These are phyloP conservation scores for Semnornis frantzii DNA, from an alignment of 2,113 vertebrate genomes.

Conservation along the genomic window DNA sequence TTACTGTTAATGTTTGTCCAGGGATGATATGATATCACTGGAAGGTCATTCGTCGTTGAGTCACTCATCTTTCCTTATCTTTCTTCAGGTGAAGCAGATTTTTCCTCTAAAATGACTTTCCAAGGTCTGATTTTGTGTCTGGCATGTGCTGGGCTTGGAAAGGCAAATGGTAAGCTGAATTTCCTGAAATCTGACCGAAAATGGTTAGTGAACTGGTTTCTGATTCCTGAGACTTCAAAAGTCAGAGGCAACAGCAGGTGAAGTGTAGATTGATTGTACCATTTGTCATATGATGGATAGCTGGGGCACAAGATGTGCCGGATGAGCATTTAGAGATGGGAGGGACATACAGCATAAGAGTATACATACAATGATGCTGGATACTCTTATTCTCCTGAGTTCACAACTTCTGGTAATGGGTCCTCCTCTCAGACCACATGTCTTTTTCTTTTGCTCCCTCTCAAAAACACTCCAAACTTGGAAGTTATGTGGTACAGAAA, in stretches of 20 bases:
- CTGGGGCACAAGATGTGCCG: not conserved
- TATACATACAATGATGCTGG: not conserved
- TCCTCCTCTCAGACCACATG: accelerated
- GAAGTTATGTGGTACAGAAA: not conserved
- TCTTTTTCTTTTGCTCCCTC: not conserved
- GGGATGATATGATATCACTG: accelerated
- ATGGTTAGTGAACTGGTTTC: not conserved
- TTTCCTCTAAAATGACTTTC: conserved; percentile 9
- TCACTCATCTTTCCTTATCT: not conserved
- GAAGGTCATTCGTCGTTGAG: not conserved
- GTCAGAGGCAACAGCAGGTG: not conserved
- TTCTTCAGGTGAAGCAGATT: not conserved
- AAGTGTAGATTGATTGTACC: not conserved
- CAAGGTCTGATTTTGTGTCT: not conserved
- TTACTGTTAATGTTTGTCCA: not conserved
- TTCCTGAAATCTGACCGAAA: not conserved
- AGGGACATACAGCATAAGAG: not conserved
- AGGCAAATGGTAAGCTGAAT: conserved; percentile 23
- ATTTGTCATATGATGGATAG: accelerated
- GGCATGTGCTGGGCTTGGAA: not conserved
- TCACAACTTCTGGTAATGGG: not conserved
- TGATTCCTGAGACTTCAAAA: not conserved
- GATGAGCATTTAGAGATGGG: not conserved
- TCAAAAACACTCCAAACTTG: not conserved
- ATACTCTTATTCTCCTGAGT: not conserved